Evolutionary conservation across 2,888 invertebrate genomes (phyloP), one percentile per base, ranked within the genome.

Genomic region (Xylocampa areola): DNA sequence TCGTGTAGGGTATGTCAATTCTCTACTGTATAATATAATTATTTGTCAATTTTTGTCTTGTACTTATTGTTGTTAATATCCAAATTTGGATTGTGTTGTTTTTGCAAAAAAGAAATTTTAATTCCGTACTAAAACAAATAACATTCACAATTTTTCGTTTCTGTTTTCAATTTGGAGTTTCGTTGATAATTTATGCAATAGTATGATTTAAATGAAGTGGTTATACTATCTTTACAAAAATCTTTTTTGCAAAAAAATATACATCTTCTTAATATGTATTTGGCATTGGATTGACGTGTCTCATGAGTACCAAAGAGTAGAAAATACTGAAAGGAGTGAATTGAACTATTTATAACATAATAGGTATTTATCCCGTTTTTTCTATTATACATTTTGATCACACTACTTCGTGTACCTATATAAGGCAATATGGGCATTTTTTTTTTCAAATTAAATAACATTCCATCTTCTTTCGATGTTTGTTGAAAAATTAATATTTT

Each of bases 341-440:
- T 77, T 79, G 69, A 77, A 74, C 73, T 76, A 80, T 76, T 79
- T 62, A 78, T 83, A 86, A 83, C 73, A 82, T 80, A 76, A 78
- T 85, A 84, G 77, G 79, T 85, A 84, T 82, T 77, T 85, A 82
- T 89, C 85, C 85, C 80, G 73, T 81, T 87, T 90, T 89, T 66
- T 68, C 68, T 86, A 84, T 87, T 79, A 76, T 79, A 82, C 79
- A 81, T 80, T 81, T 82, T 82, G 79, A 84, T 82, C 86, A 88
- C 85, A 80, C 72, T 86, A 85, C 73, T 85, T 89, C 84, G 72
- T 84, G 82, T 79, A 79, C 63, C 64, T 81, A 82, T 50, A 21
- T 77, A 80, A 76, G 62, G 80, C 62, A 55, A 49, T 58, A 67
- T 65, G 57, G 66, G 60, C 59, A 65, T 66, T 57, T 55, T 37